Percentiles rank a stretch among this genome's conserved stretches.
phyloP scores from a whole-genome alignment of 2,113 vertebrate species.

The Tretioscincus oriximinensis region DNA sequence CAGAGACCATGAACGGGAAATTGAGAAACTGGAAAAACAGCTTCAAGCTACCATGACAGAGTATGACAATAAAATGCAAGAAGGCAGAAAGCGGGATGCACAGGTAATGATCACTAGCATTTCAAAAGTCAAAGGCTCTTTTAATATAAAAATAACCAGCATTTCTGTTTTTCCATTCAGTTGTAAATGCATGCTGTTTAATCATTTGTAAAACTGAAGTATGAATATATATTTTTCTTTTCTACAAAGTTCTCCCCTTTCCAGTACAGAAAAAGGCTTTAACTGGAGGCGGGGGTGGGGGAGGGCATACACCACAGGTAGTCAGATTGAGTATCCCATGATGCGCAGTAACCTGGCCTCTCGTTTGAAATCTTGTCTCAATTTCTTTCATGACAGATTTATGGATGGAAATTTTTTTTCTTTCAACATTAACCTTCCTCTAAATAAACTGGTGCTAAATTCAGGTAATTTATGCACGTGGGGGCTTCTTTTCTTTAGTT shows the following conservation, averaged over 20 bases:
- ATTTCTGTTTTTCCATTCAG: constrained; percentile 67
- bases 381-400: constrained; percentile 82
- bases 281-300: constrained; percentile 48
- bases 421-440: constrained; percentile 56
- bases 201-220: constrained; percentile 76
- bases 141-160: constrained; percentile 55
- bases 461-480: constrained; percentile 59
- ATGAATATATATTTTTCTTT: constrained; percentile 66
- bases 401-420: constrained; percentile 71
- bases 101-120: constrained; percentile 86
- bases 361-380: constrained; percentile 81
- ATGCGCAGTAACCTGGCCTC: constrained; percentile 76
- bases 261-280: constrained; percentile 74
- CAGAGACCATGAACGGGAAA: constrained; percentile 91
- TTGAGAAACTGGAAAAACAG: constrained; percentile 85
- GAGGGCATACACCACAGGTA: constrained; percentile 77
- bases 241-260: constrained; percentile 50
- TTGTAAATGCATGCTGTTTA: constrained; percentile 72
- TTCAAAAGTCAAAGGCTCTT: constrained; percentile 60
- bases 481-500: constrained; percentile 52
- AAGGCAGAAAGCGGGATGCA: constrained; percentile 86
- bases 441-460: constrained; percentile 74
- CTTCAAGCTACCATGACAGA: constrained; percentile 86
- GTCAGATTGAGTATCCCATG: constrained; percentile 81
- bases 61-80: constrained; percentile 86